Evolutionary conservation across 1,140 invertebrate genomes (phyloP).

Genomic region (Zaprionus capensis): DNA sequence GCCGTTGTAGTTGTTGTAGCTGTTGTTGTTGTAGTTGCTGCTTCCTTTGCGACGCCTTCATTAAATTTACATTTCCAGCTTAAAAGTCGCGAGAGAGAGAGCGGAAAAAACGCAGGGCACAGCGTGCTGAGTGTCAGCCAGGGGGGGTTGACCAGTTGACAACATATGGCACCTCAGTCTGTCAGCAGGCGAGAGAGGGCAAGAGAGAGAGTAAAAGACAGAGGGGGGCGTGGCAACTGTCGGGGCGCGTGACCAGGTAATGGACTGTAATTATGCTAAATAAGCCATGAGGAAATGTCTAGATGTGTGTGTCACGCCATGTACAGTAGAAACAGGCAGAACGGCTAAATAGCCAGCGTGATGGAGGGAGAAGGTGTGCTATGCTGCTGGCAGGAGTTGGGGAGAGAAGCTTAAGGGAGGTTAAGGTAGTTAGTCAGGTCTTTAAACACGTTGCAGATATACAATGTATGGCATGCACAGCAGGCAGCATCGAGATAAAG

Average conservation of each 20-base stretch:
- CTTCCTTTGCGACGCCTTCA: slow-evolving; percentile 46
- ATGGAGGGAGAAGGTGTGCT: not conserved
- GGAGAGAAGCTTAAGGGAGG: not conserved
- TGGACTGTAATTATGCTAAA: slow-evolving; percentile 82
- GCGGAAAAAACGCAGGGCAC: no score
- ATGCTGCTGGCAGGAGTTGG: not conserved
- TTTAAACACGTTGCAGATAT: not conserved
- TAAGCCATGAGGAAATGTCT: slow-evolving; percentile 71
- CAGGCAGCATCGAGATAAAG: not conserved
- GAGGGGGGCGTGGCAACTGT: not conserved
- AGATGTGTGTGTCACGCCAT: slow-evolving; percentile 44
- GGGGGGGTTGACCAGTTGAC: slow-evolving; percentile 60
- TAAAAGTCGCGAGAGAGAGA: slow-evolving; percentile 32
- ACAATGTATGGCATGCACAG: not conserved
- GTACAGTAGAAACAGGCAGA: slow-evolving; percentile 2
- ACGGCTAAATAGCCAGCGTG: slow-evolving; percentile 14
- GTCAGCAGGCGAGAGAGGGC: slow-evolving; percentile 25
- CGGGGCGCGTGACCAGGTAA: slow-evolving; percentile 75
- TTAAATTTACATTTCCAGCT: slow-evolving; percentile 76
- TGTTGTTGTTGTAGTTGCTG: slow-evolving; percentile 17
- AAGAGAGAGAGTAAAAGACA: not conserved
- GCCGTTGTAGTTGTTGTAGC: not conserved
- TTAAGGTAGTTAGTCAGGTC: not conserved
- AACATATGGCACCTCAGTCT: slow-evolving; percentile 71
- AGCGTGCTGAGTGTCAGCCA: slow-evolving; percentile 33